Base-by-base conservation (phyloP, 2,797 vertebrate genomes). In the Malacoctenus gilli region DNA sequence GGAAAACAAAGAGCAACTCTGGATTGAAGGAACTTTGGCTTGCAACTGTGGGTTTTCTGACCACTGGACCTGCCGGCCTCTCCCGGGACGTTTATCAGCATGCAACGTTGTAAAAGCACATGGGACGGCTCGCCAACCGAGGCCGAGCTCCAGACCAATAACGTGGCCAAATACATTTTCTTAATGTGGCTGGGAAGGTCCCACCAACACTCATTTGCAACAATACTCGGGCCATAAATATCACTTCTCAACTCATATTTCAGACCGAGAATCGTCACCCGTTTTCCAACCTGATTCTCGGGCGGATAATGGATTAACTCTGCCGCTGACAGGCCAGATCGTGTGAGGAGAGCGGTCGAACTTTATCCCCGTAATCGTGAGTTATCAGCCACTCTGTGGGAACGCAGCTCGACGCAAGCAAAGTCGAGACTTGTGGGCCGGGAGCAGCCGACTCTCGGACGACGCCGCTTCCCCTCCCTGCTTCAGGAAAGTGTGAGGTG, bases 61-160 rank as follows among this genome's bases (percentile, higher is more conserved):
- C 77, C 72, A 69, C 25, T 15, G 39, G 61, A 68, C 50, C 30
- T 51, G 23, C 50, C 30, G 48, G 23, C 41, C 19, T 75, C 77
- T 68, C 49, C 18, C 16, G 66, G 61, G 71, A 67, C 58, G 47
- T 64, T 76, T 64, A 75, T 82, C 78, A 79, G 56, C n/a, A 50
- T 51, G 39, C 73, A 67, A 72, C 15, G 21, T 40, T 46, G 54
- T 60, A 1, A 68, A 59, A 65, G 47, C 66, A 59, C 43, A 46
- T 13, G 46, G 41, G 35, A 49, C 79, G 32, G 35, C 23, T 23
- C 6, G 57, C 59, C 70, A 79, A 22, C 14, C n/a, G 22, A 75
- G 60, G 72, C 78, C 67, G 34, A 40, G 30, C 48, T 65, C 85
- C 77, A 84, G n/a, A 79, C 72, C 46, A 55, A 66, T 31, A 40